Evolutionary conservation across 2,797 vertebrate genomes (phyloP).

Genomic region (Microchirus variegatus): DNA sequence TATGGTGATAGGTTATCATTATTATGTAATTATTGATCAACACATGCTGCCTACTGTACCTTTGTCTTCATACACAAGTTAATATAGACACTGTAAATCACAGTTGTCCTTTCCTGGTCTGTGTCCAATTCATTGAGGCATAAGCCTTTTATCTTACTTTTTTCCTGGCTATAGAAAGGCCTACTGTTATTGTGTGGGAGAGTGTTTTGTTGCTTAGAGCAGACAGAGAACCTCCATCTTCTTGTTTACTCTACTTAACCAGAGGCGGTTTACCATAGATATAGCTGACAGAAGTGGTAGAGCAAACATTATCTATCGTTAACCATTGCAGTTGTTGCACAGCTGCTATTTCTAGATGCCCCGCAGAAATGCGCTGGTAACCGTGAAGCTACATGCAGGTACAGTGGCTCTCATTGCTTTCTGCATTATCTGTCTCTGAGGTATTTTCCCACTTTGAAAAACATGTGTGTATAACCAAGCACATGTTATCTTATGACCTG

Average conservation of each 20-base stretch:
- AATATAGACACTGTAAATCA: constrained; percentile 24
- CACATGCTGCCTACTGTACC: background rate
- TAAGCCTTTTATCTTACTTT: constrained; percentile 28
- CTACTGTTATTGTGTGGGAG: constrained; percentile 53
- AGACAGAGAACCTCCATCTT: constrained; percentile 40
- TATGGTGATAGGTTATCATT: too few relatives aligned
- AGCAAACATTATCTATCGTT: constrained; percentile 68
- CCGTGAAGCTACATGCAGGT: constrained; percentile 47
- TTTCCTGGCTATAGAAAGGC: constrained; percentile 28
- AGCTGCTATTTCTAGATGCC: constrained; percentile 52
- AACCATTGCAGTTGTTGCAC: constrained; percentile 50
- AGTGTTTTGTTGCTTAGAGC: constrained; percentile 46
- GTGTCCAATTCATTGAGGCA: constrained; percentile 30
- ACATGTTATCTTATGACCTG: constrained; percentile 39
- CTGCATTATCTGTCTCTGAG: constrained; percentile 30
- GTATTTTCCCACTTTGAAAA: constrained; percentile 33
- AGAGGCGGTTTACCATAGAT: constrained; percentile 58
- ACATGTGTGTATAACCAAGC: constrained; percentile 8
- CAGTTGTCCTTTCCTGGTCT: constrained; percentile 21
- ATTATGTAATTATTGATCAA: too few relatives aligned
- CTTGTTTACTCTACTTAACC: constrained; percentile 53
- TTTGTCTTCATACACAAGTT: background rate
- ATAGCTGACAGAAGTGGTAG: constrained; percentile 52
- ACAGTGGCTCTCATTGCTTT: constrained; percentile 7
- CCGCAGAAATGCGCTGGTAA: constrained; percentile 45